Evolutionary conservation across 2,113 vertebrate species (phyloP).

Genomic region (Platysteira castanea): DNA sequence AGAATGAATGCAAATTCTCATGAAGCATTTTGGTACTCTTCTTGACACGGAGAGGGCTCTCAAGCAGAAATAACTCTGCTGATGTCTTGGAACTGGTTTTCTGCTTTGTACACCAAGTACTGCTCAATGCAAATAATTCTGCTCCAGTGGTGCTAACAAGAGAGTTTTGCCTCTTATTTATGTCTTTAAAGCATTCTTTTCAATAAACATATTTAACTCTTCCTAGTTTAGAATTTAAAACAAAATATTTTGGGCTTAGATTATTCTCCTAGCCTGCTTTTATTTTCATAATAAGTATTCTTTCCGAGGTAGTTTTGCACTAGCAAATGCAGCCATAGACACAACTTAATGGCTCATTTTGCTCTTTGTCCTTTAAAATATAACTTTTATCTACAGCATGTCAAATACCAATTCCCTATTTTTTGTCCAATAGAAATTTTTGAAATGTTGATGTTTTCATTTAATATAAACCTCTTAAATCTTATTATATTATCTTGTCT

Average conservation of each 20-base stretch:
- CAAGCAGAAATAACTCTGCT: not conserved
- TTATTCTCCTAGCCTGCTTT: not conserved
- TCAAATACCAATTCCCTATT: not conserved
- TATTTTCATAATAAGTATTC: not conserved
- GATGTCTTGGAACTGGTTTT: not conserved
- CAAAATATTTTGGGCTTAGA: not conserved
- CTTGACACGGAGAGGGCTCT: not conserved
- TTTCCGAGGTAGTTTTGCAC: not conserved
- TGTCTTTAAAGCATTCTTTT: not conserved
- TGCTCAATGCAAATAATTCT: not conserved
- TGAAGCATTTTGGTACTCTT: not conserved
- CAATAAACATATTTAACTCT: not conserved
- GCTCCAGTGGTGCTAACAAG: not conserved
- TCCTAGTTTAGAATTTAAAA: not conserved
- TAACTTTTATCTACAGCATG: not conserved
- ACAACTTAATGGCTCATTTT: not conserved
- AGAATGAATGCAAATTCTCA: not conserved
- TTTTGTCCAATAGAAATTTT: not conserved
- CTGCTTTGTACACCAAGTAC: not conserved
- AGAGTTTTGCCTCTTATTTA: not conserved
- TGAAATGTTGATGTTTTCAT: not conserved
- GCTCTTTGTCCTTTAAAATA: not conserved
- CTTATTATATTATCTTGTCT: not conserved
- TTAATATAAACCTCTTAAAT: not conserved
- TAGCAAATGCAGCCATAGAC: not conserved